Evolutionary conservation across 2,113 vertebrate genomes (phyloP).

Genomic region (Rhabdomys dilectus): DNA sequence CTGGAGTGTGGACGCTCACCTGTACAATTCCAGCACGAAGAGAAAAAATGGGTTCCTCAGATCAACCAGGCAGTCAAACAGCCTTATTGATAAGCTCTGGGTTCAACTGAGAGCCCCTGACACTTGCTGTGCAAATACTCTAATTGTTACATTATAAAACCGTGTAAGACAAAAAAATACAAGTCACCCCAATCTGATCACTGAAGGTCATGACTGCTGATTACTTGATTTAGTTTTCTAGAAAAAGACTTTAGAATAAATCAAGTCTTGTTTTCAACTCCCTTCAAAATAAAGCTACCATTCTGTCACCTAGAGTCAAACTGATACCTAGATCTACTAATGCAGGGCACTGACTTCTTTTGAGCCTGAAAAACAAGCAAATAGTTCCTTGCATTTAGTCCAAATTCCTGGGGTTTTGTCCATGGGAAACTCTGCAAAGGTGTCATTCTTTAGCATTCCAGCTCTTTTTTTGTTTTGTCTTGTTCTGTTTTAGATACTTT

Average conservation of each 20-base stretch:
- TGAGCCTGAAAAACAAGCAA: background rate
- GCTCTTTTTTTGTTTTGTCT: background rate
- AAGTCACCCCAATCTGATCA: background rate
- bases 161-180: background rate
- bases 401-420: background rate
- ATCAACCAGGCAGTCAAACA: background rate
- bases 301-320: background rate
- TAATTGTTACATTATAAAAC: background rate
- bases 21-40: background rate
- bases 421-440: slow-evolving; percentile 5
- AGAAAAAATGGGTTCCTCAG: background rate
- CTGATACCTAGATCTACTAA: background rate
- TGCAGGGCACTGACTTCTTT: background rate
- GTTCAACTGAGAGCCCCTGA: background rate
- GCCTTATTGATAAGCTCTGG: background rate
- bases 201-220: background rate
- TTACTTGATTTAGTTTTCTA: background rate
- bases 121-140: background rate
- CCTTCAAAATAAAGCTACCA: background rate
- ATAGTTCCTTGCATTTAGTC: background rate
- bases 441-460: background rate
- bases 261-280: background rate
- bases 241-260: background rate
- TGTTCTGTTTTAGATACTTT: background rate
- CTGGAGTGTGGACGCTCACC: background rate